phyloP scores from a whole-genome alignment of 2,113 vertebrate genomes.

The Spizaetus ornatus region DNA sequence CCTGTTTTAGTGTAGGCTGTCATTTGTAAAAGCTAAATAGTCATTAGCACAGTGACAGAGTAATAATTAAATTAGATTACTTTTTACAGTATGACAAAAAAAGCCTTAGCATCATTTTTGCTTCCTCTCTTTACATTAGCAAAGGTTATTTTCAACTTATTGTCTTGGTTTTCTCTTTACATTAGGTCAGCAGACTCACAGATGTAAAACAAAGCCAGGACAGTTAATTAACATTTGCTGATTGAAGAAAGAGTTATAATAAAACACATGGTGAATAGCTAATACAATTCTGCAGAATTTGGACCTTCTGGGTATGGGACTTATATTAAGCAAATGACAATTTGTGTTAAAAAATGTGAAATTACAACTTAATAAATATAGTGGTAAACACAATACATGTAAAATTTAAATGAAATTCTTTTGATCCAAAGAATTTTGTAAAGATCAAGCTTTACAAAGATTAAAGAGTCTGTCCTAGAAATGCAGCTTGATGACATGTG shows the following conservation, averaged over 20 bases:
- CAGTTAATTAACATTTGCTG: constrained; percentile 35
- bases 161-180: background rate
- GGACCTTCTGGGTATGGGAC: background rate
- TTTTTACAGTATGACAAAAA: background rate
- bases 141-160: background rate
- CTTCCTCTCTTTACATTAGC: background rate
- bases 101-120: background rate
- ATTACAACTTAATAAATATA: background rate
- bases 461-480: background rate
- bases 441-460: background rate
- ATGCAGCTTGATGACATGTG: background rate
- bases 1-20: background rate
- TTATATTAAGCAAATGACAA: constrained; percentile 13
- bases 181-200: background rate
- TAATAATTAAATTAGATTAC: constrained; percentile 33
- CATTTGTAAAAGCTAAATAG: constrained; percentile 22
- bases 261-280: background rate
- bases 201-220: background rate
- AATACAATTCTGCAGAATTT: background rate
- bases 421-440: background rate
- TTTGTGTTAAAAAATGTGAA: constrained; percentile 7
- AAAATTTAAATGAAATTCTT: background rate
- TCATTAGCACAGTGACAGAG: background rate
- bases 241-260: background rate
- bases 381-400: background rate